These are phyloP conservation scores for Nyctalus aviator DNA, from an alignment of 2,797 vertebrate genomes.

Conservation along the genomic window DNA sequence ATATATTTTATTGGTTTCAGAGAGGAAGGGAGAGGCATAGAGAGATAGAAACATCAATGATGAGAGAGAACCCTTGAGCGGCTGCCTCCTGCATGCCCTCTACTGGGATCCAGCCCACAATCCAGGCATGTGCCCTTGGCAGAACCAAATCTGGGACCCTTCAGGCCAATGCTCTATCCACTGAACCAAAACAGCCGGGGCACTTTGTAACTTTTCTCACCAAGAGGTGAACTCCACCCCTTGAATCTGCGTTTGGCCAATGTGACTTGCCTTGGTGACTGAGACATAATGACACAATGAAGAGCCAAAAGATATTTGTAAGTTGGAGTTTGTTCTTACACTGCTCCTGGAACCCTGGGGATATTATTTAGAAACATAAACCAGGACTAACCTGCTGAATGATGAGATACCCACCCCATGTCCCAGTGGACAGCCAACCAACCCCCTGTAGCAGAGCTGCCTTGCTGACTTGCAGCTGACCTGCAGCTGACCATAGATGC, in stretches of 20 bases:
- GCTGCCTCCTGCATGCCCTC: no score
- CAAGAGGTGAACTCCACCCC: conserved; percentile 2
- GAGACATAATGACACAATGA: not conserved
- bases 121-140: no score
- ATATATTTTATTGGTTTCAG: no score
- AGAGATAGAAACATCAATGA: no score
- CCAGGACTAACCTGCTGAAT: not conserved
- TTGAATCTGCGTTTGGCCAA: not conserved
- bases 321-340: not conserved
- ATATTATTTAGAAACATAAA: not conserved
- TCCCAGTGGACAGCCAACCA: not conserved
- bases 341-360: not conserved
- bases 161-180: no score
- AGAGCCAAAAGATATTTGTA: not conserved
- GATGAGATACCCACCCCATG: not conserved
- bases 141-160: no score
- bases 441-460: not conserved
- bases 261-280: conserved; percentile 42
- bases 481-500: not conserved
- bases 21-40: no score
- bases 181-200: not conserved
- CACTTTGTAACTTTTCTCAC: conserved; percentile 13
- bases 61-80: no score
- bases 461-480: conserved; percentile 6
- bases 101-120: no score